Conservation (phyloP, 2,888 invertebrate species). For the Torymus auratus region DNA sequence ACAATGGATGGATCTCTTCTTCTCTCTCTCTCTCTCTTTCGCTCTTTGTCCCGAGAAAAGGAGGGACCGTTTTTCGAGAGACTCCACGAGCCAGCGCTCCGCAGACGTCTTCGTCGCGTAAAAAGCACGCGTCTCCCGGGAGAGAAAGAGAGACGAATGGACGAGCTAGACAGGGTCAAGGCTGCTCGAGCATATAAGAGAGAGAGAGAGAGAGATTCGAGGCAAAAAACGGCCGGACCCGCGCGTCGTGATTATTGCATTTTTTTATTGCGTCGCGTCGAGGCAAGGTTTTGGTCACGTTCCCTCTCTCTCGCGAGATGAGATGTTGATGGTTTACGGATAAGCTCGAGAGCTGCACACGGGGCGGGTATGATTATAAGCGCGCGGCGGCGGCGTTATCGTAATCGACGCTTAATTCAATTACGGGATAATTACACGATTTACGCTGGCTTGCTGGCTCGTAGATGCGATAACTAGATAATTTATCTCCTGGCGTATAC, state of each 20-base stretch:
- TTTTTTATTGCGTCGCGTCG: conserved; percentile 1
- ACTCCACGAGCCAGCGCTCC: neutral
- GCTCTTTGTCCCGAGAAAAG: conserved; percentile 19
- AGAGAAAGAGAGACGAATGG: conserved; percentile 21
- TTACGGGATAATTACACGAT: no score
- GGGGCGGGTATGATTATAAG: no score
- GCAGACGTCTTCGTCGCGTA: conserved; percentile 30
- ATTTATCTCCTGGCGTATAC: no score
- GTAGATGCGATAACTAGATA: no score
- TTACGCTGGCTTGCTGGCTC: no score
- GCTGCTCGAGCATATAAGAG: conserved; percentile 29
- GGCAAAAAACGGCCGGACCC: neutral
- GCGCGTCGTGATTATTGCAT: conserved; percentile 3
- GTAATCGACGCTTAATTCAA: no score
- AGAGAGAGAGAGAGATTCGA: conserved; percentile 13
- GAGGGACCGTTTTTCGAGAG: conserved; percentile 38
- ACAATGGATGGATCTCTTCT: conserved; percentile 59
- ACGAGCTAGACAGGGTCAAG: conserved; percentile 59
- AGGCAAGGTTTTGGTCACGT: neutral
- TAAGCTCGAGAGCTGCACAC: no score
- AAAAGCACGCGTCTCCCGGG: conserved; percentile 21
- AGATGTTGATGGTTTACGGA: no score
- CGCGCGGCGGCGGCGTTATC: no score
- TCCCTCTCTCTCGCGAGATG: neutral
- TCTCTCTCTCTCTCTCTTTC: conserved; percentile 50